Percentiles rank a stretch among this genome's conserved stretches.
These are phyloP conservation scores for Marronus borbonicus DNA, from an alignment of 2,888 invertebrate genomes.

Conservation along the genomic window DNA sequence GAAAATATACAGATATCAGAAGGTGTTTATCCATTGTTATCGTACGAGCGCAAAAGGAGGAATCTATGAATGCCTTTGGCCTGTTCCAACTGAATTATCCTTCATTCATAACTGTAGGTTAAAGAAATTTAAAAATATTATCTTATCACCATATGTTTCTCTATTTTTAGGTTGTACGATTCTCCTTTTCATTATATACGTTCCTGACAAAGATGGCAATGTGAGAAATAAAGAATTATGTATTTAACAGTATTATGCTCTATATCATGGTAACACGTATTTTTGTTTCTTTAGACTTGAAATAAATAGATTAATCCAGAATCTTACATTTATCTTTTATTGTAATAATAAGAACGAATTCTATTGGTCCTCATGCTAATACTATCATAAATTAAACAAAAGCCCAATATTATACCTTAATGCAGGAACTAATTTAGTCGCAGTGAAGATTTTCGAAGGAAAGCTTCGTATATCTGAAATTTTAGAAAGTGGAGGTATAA, in stretches of 20 bases:
- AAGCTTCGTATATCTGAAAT: too few species aligned
- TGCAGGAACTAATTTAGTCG: too few species aligned
- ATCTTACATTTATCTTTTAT: too few species aligned
- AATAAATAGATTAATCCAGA: too few species aligned
- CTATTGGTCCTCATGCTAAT: too few species aligned
- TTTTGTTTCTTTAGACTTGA: too few species aligned
- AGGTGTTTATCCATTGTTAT: slow-evolving; percentile 51
- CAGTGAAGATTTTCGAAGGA: too few species aligned
- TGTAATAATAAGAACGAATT: too few species aligned
- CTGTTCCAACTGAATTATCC: slow-evolving; percentile 54
- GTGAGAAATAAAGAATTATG: neutral
- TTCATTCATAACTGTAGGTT: slow-evolving; percentile 53
- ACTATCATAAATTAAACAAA: too few species aligned
- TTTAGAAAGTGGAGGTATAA: too few species aligned
- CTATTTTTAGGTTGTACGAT: slow-evolving; percentile 53
- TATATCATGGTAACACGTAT: neutral
- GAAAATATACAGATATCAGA: slow-evolving; percentile 33
- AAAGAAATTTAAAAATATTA: neutral
- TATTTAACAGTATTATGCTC: neutral
- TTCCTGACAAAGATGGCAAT: slow-evolving; percentile 45
- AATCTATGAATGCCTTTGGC: slow-evolving; percentile 52
- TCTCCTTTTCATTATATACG: slow-evolving; percentile 56
- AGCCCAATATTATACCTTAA: too few species aligned
- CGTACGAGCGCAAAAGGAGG: slow-evolving; percentile 47
- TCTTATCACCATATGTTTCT: neutral